These are phyloP conservation scores for Torymus auratus DNA, from an alignment of 2,888 invertebrate genomes.

Conservation along the genomic window DNA sequence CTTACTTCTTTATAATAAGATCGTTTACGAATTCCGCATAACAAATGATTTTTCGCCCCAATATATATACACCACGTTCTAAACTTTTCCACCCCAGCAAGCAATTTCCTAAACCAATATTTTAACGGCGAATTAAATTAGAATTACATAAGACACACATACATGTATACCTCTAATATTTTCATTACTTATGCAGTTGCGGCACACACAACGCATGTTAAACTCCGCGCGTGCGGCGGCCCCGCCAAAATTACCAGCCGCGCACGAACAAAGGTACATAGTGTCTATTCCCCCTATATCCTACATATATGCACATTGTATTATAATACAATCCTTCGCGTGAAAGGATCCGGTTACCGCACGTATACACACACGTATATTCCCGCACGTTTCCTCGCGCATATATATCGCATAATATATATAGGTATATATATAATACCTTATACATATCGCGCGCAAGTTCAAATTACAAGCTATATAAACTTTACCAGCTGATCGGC, in stretches of 20 bases:
- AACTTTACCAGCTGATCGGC: background rate
- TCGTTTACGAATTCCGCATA: no score
- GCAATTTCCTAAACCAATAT: no score
- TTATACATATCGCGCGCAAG: constrained; percentile 5
- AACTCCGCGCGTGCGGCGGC: background rate
- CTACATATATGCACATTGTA: constrained; percentile 8
- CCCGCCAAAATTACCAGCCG: constrained; percentile 29
- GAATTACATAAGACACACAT: constrained; percentile 5
- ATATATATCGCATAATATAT: no score
- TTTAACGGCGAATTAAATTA: background rate
- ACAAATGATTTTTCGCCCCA: no score
- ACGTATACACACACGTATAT: background rate
- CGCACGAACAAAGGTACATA: constrained; percentile 35
- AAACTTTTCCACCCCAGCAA: no score
- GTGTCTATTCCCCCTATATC: no score
- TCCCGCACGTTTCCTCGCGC: background rate
- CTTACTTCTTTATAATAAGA: no score
- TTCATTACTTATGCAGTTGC: constrained; percentile 10
- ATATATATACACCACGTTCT: no score
- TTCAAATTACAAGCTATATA: constrained; percentile 24
- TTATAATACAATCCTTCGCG: constrained; percentile 32
- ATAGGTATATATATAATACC: background rate
- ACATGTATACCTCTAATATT: background rate
- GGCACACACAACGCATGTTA: background rate
- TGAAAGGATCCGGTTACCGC: constrained; percentile 46